Conservation (phyloP, 2,797 vertebrate species). For the Cephalopachus bancanus region DNA sequence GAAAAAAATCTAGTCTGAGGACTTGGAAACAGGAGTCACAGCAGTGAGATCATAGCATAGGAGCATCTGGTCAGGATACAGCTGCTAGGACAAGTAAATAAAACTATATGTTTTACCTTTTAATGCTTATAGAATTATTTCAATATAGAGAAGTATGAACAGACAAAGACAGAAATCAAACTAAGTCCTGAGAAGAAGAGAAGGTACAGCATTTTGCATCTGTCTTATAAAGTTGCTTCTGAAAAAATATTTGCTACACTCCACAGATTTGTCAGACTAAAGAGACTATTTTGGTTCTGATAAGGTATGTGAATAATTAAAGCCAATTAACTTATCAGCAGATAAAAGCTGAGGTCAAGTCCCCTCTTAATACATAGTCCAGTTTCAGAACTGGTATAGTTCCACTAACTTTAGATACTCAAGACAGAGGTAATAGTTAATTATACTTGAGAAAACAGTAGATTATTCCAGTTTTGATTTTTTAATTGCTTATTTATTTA, state of each 20-base stretch:
- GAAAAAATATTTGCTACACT: neutral
- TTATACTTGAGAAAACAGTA: neutral
- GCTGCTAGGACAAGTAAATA: neutral
- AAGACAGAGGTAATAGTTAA: neutral
- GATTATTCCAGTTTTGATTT: neutral
- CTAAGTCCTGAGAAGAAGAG: neutral
- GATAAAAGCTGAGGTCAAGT: conserved; percentile 44
- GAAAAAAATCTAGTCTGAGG: neutral
- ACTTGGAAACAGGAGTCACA: neutral
- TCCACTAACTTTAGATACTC: neutral
- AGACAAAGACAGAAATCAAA: neutral
- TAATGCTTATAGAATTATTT: neutral
- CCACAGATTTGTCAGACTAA: conserved; percentile 45
- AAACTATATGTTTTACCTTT: neutral
- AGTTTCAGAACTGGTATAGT: neutral
- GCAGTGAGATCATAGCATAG: neutral
- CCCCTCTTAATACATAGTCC: neutral
- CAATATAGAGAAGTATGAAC: neutral
- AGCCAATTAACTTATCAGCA: conserved; percentile 44
- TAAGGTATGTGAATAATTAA: conserved; percentile 37
- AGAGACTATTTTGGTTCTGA: neutral
- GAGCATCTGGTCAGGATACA: neutral
- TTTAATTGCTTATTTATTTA: neutral
- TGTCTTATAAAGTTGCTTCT: neutral
- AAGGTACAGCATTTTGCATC: neutral